These are phyloP conservation scores for Ctenicera cuprea DNA, from an alignment of 2,888 invertebrate genomes.

Conservation along the genomic window DNA sequence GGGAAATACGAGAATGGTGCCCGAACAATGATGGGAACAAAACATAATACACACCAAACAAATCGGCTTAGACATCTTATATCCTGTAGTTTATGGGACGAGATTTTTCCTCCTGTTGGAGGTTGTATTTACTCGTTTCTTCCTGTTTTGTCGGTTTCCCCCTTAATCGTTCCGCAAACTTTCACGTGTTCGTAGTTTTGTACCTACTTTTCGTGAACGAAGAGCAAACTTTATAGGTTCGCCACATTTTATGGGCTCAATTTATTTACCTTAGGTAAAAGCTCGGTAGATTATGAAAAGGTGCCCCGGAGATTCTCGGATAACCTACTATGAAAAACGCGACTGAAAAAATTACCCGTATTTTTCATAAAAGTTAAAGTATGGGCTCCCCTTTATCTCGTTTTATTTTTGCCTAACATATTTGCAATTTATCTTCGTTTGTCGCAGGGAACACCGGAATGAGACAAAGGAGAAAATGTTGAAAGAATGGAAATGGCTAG, in stretches of 20 bases:
- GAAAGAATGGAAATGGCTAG: slow-evolving; percentile 23
- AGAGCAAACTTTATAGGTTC: slow-evolving; percentile 22
- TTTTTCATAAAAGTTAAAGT: slow-evolving; percentile 27
- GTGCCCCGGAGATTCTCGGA: slow-evolving; percentile 18
- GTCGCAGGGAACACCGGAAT: slow-evolving; percentile 4
- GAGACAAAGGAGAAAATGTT: slow-evolving; percentile 24
- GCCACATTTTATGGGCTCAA: slow-evolving; percentile 18
- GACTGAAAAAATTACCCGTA: slow-evolving; percentile 18
- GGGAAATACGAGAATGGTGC: not conserved
- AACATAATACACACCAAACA: slow-evolving; percentile 38
- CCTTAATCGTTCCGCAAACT: slow-evolving; percentile 10
- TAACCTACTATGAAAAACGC: slow-evolving; percentile 22
- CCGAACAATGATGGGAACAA: slow-evolving; percentile 24
- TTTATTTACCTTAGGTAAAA: slow-evolving; percentile 30
- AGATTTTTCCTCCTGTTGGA: slow-evolving; percentile 11
- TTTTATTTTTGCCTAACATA: slow-evolving; percentile 32
- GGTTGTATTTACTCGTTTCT: slow-evolving; percentile 12
- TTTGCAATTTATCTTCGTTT: slow-evolving; percentile 28
- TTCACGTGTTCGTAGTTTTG: slow-evolving; percentile 9
- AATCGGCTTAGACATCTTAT: slow-evolving; percentile 32
- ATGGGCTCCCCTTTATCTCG: slow-evolving; percentile 18
- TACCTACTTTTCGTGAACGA: slow-evolving; percentile 6
- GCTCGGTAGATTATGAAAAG: slow-evolving; percentile 20
- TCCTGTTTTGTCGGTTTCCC: not conserved
- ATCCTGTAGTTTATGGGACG: slow-evolving; percentile 13